These are phyloP conservation scores for Cantharis rufa DNA, from an alignment of 2,888 invertebrate species.

Conservation along the genomic window DNA sequence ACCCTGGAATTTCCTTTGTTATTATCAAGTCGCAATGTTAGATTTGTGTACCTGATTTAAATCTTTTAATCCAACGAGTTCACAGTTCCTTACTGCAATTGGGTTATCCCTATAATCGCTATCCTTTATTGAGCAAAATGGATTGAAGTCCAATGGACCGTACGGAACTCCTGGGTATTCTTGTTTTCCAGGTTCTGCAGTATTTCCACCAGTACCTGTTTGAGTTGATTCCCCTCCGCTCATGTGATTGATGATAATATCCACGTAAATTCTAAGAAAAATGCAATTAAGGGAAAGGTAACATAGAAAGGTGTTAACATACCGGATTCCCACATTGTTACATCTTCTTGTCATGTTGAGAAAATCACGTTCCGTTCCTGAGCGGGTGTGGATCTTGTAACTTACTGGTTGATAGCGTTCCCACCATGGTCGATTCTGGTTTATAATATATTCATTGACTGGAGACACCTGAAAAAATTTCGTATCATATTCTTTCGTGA, in stretches of 20 bases:
- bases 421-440: slow-evolving; percentile 77
- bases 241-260: slow-evolving; percentile 90
- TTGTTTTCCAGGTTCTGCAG: slow-evolving; percentile 55
- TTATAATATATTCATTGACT: slow-evolving; percentile 70
- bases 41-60: slow-evolving; percentile 63
- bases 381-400: slow-evolving; percentile 74
- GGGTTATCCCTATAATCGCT: slow-evolving; percentile 61
- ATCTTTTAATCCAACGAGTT: slow-evolving; percentile 70
- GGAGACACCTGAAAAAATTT: slow-evolving; percentile 68
- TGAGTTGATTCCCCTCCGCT: slow-evolving; percentile 57
- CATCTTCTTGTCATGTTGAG: slow-evolving; percentile 77
- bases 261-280: slow-evolving; percentile 74
- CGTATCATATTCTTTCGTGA: background rate
- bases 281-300: background rate
- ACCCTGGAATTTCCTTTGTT: background rate
- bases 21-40: background rate
- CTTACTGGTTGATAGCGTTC: slow-evolving; percentile 87
- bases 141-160: slow-evolving; percentile 69
- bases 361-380: slow-evolving; percentile 76
- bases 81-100: slow-evolving; percentile 60
- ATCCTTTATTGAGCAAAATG: slow-evolving; percentile 65
- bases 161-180: slow-evolving; percentile 68
- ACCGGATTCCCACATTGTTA: slow-evolving; percentile 77
- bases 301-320: slow-evolving; percentile 8
- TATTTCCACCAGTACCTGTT: slow-evolving; percentile 65